Evolutionary conservation across 2,888 invertebrate species (phyloP), one percentile per base, ranked within the genome.

Genomic region (Venusia cambrica): DNA sequence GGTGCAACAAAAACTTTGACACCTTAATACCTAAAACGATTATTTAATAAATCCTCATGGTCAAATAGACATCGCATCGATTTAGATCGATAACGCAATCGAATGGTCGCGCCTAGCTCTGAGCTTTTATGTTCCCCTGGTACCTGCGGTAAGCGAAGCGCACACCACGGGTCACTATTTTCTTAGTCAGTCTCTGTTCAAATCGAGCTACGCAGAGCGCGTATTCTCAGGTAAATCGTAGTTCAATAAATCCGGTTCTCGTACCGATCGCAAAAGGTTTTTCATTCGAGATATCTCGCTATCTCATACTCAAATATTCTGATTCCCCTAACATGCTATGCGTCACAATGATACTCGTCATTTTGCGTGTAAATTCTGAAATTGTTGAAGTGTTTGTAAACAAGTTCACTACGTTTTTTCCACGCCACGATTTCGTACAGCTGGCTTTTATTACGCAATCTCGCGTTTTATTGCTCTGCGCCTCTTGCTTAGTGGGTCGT

Each of bases 1-100:
- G 55, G 59, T 57, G 74, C 74, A 62, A 69, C 73, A 81, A 79
- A 83, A 81, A 77, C 62, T 66, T 41, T 73, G 70, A 76, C 75
- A 73, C 73, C 69, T 72, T 42, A 37, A 50, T 31, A 45, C 48
- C 49, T 57, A 62, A 68, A 70, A 60, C 72, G 67, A 74, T 78
- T 75, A 74, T 74, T 72, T 75, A 71, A 72, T 74, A 63, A 58
- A 51, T 51, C 37, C 41, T 45, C 41, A 40, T 43, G 49, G 57
- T 63, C 20, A 10, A 5, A 19, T 7, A 18, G 18, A 9, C n/a
- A n/a, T n/a, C 26, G 21, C 25, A 32, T 19, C 8, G 14, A 8
- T 25, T n/a, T n/a, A n/a, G 17, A 26, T 20, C 8, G 19, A 16
- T 15, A 15, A 14, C 24, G 21, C 10, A 15, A 24, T 13, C 17